Percentiles rank a stretch among this genome's conserved stretches.
Conservation (phyloP, 2,113 vertebrate genomes). For the Neolamprologus longior region DNA sequence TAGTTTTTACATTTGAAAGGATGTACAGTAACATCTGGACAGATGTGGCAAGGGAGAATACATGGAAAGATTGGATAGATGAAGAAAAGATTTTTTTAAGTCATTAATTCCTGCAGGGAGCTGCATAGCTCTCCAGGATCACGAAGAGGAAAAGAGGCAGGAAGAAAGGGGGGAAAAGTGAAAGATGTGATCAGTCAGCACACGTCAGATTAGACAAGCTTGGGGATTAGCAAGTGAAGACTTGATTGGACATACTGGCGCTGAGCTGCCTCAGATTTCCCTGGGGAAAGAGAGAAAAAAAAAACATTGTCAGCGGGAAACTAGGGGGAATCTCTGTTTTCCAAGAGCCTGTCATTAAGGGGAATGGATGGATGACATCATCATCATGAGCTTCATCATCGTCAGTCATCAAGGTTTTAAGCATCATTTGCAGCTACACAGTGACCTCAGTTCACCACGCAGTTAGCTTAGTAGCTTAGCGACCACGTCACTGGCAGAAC, state of each 20-base stretch:
- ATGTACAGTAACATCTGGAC: not conserved
- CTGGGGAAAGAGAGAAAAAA: not conserved
- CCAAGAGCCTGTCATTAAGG: constrained; percentile 25
- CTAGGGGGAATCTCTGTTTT: constrained; percentile 1
- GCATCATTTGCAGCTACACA: not conserved
- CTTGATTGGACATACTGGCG: constrained; percentile 44
- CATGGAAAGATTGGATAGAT: not conserved
- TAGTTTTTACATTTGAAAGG: not conserved
- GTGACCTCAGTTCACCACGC: constrained; percentile 33
- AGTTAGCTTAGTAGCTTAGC: constrained; percentile 51
- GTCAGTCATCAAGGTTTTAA: not conserved
- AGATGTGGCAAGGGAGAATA: not conserved
- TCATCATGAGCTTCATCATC: not conserved
- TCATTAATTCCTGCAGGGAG: not conserved
- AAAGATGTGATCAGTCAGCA: constrained; percentile 40
- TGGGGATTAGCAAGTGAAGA: constrained; percentile 53
- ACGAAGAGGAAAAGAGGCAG: not conserved
- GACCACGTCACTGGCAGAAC: constrained; percentile 11
- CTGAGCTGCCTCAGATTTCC: constrained; percentile 29
- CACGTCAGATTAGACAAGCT: constrained; percentile 48
- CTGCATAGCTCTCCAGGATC: not conserved
- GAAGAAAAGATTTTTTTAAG: not conserved
- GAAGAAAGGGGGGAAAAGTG: not conserved
- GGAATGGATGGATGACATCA: constrained; percentile 31
- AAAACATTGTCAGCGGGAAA: constrained; percentile 43